A percentile compares a stretch with the other conserved stretches of the same genome.
phyloP scores from a whole-genome alignment of 2,888 invertebrate species.

The Nineta flava region DNA sequence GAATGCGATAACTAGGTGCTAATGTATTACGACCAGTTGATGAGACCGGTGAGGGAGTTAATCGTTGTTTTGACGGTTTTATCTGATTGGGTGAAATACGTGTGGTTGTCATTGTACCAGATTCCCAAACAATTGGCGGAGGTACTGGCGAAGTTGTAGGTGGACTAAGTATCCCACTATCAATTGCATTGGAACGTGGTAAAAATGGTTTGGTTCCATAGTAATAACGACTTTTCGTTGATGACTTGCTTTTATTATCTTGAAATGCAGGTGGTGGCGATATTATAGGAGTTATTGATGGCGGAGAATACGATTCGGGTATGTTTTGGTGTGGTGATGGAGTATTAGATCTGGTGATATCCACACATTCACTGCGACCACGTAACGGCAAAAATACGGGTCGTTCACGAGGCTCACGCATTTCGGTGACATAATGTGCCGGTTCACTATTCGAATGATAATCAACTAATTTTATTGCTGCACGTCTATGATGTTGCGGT shows the following conservation, averaged over 20 bases:
- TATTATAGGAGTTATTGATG: constrained; percentile 50
- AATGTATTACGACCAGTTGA: constrained; percentile 3
- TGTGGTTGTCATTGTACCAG: constrained; percentile 7
- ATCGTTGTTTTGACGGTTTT: background rate
- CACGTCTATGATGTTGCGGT: constrained; percentile 17
- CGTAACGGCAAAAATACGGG: constrained; percentile 24
- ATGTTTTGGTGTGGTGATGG: constrained; percentile 24
- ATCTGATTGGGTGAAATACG: background rate
- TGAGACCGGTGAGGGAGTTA: constrained; percentile 17
- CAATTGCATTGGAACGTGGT: constrained; percentile 36
- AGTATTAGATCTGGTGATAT: constrained; percentile 18
- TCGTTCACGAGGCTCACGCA: constrained; percentile 17
- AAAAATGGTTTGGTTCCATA: constrained; percentile 34
- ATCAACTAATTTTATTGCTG: constrained; percentile 32
- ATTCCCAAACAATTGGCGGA: constrained; percentile 23
- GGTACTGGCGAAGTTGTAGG: constrained; percentile 28
- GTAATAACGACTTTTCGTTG: constrained; percentile 17
- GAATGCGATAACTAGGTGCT: constrained; percentile 23
- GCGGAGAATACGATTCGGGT: constrained; percentile 35
- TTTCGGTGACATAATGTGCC: constrained; percentile 12
- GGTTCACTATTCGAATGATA: constrained; percentile 33
- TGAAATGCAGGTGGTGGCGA: constrained; percentile 57
- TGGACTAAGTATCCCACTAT: constrained; percentile 36
- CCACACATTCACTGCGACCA: constrained; percentile 5
- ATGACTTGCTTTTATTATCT: constrained; percentile 26